Evolutionary conservation across 2,888 invertebrate species (phyloP), one percentile per base, ranked within the genome.

Genomic region (Labia minor): DNA sequence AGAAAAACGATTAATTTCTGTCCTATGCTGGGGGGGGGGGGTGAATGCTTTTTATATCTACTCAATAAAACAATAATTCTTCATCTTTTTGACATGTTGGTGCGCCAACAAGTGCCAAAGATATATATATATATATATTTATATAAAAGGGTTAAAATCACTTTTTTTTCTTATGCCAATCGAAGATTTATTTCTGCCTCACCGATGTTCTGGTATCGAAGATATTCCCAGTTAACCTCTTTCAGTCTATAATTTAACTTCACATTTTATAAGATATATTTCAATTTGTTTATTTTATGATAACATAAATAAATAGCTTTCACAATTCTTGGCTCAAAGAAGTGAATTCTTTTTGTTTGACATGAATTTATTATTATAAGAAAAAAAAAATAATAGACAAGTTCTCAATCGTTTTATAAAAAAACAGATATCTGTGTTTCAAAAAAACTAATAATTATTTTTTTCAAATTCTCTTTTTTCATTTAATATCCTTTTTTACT

Each of bases 31-130:
- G 49, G 14, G 49, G 26, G n/a, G n/a, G n/a, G n/a, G n/a, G n/a
- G n/a, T n/a, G n/a, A n/a, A 26, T 26, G 26, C 26, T 26, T 26
- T 26, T 49, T 49, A 3, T 49, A 49, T 49, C 49, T 49, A 14
- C 49, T 49, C 49, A 49, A 49, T 49, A 49, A 49, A 49, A 49
- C 49, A 49, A 49, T 49, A 49, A 49, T 49, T 49, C 49, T 49
- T 49, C 49, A 49, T 49, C 6, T 16, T 49, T 16, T 16, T 49
- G 49, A 49, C 49, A 49, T 49, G 14, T 14, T 49, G 16, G 49
- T 11, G 2, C 49, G n/a, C 49, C 49, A 49, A 11, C 49, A 49
- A 49, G 49, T 49, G 49, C 49, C n/a, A 49, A 10, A 16, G 2
- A n/a, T 49, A n/a, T 49, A 3, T 49, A n/a, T 49, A n/a, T 49